phyloP scores from a whole-genome alignment of 2,113 vertebrate genomes.

The Apteryx owenii region DNA sequence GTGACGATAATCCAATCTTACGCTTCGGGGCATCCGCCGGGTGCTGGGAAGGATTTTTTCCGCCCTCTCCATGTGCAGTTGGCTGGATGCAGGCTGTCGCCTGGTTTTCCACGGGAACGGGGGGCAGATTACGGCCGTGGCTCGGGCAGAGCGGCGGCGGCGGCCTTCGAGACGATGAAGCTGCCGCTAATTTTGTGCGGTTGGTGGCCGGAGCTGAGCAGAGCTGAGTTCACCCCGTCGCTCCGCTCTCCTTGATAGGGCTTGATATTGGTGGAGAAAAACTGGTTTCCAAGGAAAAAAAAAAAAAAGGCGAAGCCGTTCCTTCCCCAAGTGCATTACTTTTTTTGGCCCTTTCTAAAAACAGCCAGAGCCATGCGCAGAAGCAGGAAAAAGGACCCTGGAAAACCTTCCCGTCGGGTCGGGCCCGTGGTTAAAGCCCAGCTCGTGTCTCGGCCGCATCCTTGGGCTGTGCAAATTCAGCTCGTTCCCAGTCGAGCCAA shows the following conservation, averaged over 20 bases:
- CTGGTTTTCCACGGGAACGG: not conserved
- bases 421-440: too few species aligned
- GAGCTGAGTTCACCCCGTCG: accelerated
- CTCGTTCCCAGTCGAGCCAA: too few species aligned
- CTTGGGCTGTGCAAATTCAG: too few species aligned
- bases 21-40: accelerated
- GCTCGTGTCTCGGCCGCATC: too few species aligned
- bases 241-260: not conserved
- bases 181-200: not conserved
- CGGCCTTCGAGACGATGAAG: not conserved
- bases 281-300: not conserved
- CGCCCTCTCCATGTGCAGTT: accelerated
- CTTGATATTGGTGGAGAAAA: not conserved
- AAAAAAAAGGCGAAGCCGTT: not conserved
- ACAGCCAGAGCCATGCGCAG: not conserved
- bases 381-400: not conserved
- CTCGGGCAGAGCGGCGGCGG: accelerated
- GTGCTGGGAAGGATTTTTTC: not conserved
- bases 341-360: not conserved
- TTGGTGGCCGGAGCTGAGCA: not conserved
- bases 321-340: not conserved
- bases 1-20: not conserved
- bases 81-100: not conserved
- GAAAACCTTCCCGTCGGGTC: too few species aligned
- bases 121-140: not conserved